Evolutionary conservation across 1,140 invertebrate genomes (phyloP), one percentile per base, ranked within the genome.

Genomic region (Halotydeus destructor): DNA sequence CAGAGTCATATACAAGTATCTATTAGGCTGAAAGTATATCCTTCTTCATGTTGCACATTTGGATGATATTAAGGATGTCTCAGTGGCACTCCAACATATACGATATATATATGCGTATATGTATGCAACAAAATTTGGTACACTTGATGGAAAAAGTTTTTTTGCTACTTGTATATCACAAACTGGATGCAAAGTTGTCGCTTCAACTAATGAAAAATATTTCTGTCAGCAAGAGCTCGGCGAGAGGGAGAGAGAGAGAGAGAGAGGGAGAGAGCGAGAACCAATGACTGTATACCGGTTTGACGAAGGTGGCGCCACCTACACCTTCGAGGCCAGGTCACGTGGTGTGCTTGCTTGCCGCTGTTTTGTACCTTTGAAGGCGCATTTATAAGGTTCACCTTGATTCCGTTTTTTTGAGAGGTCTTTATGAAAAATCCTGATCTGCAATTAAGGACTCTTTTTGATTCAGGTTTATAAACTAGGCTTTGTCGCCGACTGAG

Each of bases 381-480:
- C 5, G 6, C n/a, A 34, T 5, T 9, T 5, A 9, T 9, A 9
- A 34, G 14, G 19, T 21, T 41, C 14, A 41, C 39, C 39, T 31
- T 27, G 33, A 32, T 41, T 41, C 12, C 39, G 28, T n/a, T 18
- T 32, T 22, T 32, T 16, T 32, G 39, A 19, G 18, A n/a, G 12
- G 16, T 16, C 30, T n/a, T n/a, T n/a, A 12, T 31, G 12, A 31
- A 12, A 31, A 31, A 2, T 31, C 30, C 12, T 31, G 12, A 31
- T 12, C 12, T 16, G 12, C 12, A 31, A 31, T 31, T 31, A 12
- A 31, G 16, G 12, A 12, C 12, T 16, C 12, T n/a, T 12, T 31
- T 31, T 16, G 16, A 16, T 31, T 31, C n/a, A n/a, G 35, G 12
- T 36, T 36, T 14, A 16, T 11, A 21, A 21, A 16, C 11, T 36